Evolutionary conservation across 2,888 invertebrate genomes (phyloP), one percentile per base, ranked within the genome.

Genomic region (Limnephilus lunatus): DNA sequence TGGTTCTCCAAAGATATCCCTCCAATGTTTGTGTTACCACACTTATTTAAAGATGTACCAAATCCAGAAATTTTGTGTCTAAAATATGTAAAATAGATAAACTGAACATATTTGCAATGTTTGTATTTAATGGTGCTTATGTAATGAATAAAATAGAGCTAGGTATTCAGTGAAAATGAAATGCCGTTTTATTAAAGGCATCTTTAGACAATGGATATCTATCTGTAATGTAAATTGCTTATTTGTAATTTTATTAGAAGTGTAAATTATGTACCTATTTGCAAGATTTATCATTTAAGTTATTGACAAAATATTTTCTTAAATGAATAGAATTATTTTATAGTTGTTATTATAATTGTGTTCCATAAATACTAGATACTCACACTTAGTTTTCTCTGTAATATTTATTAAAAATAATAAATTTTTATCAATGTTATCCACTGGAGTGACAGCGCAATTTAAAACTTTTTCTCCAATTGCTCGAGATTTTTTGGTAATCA

Each of bases 211-310:
- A 11, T 39, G 81, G 31, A 80, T 53, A 19, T 35, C 44, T 68
- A 12, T 39, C n/a, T 90, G 32, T 25, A 25, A 68, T 53, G 53
- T 88, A 89, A 81, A 82, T 39, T 81, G 39, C 81, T 89, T 89
- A 48, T 89, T 7, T 19, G 68, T 68, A 68, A 68, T 68, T 44
- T 39, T 81, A 82, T 14, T 48, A 80, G 48, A 90, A 25, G 30
- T 90, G 81, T 90, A 53, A 48, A 83, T 81, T 90, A 53, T 89
- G 44, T 82, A 48, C 32, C 48, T 68, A 82, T 81, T 90, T 82
- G 81, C 81, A 90, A 81, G 88, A 88, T 88, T 88, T 90, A 81
- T 90, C 82, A 82, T 90, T 53, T 90, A 90, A 90, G 90, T 90
- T 31, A 90, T 90, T 90, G 90, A 31, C 81, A 90, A 82, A 82